phyloP scores from a whole-genome alignment of 2,797 vertebrate genomes.

The Bradypus variegatus region DNA sequence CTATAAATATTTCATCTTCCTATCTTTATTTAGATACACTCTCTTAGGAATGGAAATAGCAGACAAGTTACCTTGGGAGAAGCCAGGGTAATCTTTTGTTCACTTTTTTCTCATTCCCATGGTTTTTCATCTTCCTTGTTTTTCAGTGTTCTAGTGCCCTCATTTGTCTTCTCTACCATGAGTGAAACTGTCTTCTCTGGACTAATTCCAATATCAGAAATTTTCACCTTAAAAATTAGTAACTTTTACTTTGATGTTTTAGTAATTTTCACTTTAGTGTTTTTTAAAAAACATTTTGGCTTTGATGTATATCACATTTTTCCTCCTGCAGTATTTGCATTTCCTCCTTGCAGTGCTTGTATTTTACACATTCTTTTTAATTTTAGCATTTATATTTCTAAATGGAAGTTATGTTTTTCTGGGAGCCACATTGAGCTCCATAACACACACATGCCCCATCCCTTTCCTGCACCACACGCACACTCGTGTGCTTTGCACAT shows the following conservation, averaged over 20 bases:
- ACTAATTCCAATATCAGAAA: background rate
- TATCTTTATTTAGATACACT: background rate
- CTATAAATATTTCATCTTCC: background rate
- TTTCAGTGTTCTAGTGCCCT: background rate
- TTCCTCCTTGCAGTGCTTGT: background rate
- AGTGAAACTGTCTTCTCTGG: conserved; percentile 2
- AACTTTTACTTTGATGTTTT: too few relatives aligned
- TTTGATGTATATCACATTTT: background rate
- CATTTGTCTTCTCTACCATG: background rate
- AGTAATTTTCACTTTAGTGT: too few relatives aligned
- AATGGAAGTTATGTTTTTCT: background rate
- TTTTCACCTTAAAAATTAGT: background rate
- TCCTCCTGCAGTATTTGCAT: background rate
- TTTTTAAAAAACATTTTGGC: too few relatives aligned
- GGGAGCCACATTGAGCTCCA: background rate
- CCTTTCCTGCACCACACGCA: background rate
- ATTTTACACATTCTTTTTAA: background rate
- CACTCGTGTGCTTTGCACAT: too few relatives aligned
- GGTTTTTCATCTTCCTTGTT: background rate
- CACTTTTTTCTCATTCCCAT: background rate
- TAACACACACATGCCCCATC: fast-evolving
- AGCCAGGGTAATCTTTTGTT: background rate
- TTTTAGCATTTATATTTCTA: conserved; percentile 2
- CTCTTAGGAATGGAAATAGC: background rate
- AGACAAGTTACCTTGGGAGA: background rate